These are phyloP conservation scores for Antidorcas marsupialis DNA, from an alignment of 2,113 vertebrate species.

Conservation along the genomic window DNA sequence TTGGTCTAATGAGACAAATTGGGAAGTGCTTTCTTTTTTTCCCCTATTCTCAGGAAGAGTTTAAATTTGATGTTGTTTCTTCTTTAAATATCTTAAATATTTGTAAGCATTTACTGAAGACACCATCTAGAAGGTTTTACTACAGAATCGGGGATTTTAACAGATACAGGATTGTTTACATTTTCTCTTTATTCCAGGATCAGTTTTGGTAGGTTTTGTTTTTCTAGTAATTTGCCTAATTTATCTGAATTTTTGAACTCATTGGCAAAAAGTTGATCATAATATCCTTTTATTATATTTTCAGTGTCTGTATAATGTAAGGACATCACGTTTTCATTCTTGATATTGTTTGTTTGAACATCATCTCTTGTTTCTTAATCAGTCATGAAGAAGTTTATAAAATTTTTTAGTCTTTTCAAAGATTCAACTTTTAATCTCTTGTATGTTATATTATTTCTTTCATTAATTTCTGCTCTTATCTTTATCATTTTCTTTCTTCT, in stretches of 20 bases:
- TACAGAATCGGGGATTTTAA: neutral
- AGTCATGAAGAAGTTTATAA: neutral
- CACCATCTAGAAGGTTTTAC: neutral
- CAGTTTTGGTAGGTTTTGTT: neutral
- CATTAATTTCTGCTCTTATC: neutral
- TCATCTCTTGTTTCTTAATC: neutral
- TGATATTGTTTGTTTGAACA: neutral
- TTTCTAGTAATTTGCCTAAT: neutral
- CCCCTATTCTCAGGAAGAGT: neutral
- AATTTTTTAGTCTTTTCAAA: neutral
- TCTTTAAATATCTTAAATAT: constrained; percentile 12
- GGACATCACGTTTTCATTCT: neutral
- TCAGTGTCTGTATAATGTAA: neutral
- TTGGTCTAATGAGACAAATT: neutral
- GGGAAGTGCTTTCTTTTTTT: neutral
- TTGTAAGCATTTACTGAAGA: neutral
- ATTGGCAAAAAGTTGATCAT: neutral
- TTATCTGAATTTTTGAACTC: neutral
- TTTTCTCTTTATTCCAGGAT: neutral
- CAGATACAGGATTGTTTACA: neutral
- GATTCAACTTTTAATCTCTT: neutral
- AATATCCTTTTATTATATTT: neutral
- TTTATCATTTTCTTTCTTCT: neutral
- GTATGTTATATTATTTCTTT: neutral
- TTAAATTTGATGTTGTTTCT: neutral